Evolutionary conservation across 1,140 invertebrate genomes (phyloP).

Genomic region (Tribolium madens): DNA sequence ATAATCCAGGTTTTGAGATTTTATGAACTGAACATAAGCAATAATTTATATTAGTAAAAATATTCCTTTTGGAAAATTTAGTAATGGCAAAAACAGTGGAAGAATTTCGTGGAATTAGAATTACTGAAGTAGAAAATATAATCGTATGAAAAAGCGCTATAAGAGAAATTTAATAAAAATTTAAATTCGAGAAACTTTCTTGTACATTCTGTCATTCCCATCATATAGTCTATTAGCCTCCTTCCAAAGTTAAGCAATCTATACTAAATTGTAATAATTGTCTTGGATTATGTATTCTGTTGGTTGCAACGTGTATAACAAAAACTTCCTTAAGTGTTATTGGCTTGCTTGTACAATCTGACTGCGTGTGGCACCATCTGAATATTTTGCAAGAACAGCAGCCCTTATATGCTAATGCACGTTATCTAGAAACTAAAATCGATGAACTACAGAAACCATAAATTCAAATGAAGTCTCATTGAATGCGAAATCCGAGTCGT

Average conservation of each 20-base stretch:
- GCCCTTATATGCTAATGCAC: slow-evolving; percentile 52
- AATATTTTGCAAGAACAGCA: slow-evolving; percentile 35
- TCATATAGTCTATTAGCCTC: background rate
- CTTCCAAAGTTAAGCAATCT: too few relatives aligned
- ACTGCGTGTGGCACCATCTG: slow-evolving; percentile 40
- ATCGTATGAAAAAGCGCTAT: background rate
- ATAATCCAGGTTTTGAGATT: too few relatives aligned
- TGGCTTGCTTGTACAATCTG: background rate
- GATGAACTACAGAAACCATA: slow-evolving; percentile 54
- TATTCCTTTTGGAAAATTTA: background rate
- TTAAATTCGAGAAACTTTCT: background rate
- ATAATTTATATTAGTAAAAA: too few relatives aligned
- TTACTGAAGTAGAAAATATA: background rate
- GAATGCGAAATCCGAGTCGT: slow-evolving; percentile 50
- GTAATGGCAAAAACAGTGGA: background rate
- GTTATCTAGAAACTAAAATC: slow-evolving; percentile 53
- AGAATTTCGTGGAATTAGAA: background rate
- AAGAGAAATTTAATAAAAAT: background rate
- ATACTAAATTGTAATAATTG: too few relatives aligned
- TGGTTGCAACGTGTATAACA: background rate
- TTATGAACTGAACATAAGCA: too few relatives aligned
- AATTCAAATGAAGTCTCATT: slow-evolving; percentile 53
- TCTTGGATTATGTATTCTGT: background rate
- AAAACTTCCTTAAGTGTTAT: background rate
- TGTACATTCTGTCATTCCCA: background rate